Evolutionary conservation across 2,888 invertebrate genomes (phyloP).

Genomic region (Drepana falcataria): DNA sequence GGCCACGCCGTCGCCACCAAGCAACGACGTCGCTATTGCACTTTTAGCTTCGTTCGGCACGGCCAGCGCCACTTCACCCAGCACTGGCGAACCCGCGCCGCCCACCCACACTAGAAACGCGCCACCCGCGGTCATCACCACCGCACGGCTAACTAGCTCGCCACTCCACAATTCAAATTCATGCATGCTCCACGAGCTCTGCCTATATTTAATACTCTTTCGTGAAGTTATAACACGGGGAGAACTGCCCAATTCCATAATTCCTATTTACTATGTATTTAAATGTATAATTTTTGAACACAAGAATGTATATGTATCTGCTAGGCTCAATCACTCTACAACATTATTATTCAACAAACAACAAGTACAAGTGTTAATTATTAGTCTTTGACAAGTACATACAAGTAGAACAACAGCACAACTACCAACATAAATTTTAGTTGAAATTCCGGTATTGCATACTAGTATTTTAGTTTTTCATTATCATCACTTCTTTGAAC

Average conservation of each 20-base stretch:
- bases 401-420: no score
- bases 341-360: no score
- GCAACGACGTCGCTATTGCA: conserved; percentile 22
- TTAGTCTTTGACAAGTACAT: no score
- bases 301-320: no score
- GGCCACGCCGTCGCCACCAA: conserved; percentile 24
- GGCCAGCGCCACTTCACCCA: conserved; percentile 8
- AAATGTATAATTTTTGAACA: not conserved
- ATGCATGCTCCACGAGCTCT: conserved; percentile 49
- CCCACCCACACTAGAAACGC: conserved; percentile 57
- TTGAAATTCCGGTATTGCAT: no score
- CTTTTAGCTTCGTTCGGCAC: conserved; percentile 15
- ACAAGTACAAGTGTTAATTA: no score
- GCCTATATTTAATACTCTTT: conserved; percentile 35
- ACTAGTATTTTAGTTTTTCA: no score
- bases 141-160: conserved; percentile 39
- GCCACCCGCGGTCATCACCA: conserved; percentile 40
- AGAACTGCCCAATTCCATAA: conserved; percentile 20
- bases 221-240: conserved; percentile 36
- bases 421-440: no score
- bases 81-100: conserved; percentile 10
- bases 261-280: not conserved
- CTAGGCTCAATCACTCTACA: no score
- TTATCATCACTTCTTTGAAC: no score
- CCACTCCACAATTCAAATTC: conserved; percentile 53